phyloP scores from a whole-genome alignment of 2,888 invertebrate species.

The Drosophila maculinotata region DNA sequence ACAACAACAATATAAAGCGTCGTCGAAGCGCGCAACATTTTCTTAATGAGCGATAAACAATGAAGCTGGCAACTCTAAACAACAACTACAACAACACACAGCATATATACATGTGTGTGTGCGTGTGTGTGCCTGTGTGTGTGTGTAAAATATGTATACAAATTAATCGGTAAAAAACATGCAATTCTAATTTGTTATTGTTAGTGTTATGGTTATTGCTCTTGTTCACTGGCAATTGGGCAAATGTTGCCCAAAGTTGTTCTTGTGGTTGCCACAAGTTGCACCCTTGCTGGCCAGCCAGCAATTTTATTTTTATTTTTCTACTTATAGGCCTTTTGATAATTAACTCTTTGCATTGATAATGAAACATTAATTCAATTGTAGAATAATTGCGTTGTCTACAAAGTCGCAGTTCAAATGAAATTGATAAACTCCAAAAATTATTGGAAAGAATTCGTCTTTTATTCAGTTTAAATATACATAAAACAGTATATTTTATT shows the following conservation, averaged over 20 bases:
- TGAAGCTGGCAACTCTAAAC: slow-evolving; percentile 39
- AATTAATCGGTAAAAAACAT: slow-evolving; percentile 70
- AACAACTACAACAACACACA: slow-evolving; percentile 4
- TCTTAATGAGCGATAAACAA: slow-evolving; percentile 77
- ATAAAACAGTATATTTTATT: no score
- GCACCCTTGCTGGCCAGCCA: no score
- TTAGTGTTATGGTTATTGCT: slow-evolving; percentile 53
- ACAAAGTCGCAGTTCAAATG: no score
- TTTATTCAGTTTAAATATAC: no score
- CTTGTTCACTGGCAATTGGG: slow-evolving; percentile 33
- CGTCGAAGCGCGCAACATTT: slow-evolving; percentile 73
- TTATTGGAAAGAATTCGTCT: no score
- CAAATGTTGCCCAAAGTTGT: slow-evolving; percentile 29
- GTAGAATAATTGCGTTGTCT: no score
- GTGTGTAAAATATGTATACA: slow-evolving; percentile 24
- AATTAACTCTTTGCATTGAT: no score
- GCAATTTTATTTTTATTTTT: no score
- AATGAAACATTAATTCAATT: neutral
- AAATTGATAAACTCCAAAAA: no score
- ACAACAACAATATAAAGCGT: slow-evolving; percentile 23
- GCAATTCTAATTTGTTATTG: slow-evolving; percentile 77
- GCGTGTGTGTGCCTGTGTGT: slow-evolving; percentile 1
- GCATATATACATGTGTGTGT: neutral
- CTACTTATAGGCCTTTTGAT: no score
- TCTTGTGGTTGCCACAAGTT: neutral